phyloP scores from a whole-genome alignment of 2,113 vertebrate genomes.

The Ophiodon elongatus region DNA sequence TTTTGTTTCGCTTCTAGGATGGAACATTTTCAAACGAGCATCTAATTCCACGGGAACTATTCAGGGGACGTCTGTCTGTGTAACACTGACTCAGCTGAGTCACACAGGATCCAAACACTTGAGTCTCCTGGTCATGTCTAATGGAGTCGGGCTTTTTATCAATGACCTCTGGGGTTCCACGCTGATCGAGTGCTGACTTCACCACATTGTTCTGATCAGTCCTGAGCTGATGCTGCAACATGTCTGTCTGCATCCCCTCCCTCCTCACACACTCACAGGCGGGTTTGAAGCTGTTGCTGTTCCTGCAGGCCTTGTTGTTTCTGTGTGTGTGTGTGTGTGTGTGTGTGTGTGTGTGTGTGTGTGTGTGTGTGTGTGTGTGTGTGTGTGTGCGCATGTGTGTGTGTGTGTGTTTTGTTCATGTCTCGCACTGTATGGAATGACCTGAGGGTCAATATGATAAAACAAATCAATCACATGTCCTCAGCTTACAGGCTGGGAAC shows the following conservation, averaged over 20 bases:
- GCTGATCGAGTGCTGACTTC: too few species aligned
- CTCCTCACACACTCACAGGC: neutral
- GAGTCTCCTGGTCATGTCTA: too few species aligned
- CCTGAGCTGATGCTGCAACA: too few species aligned
- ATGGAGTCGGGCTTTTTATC: too few species aligned
- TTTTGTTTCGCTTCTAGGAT: neutral
- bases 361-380: constrained; percentile 11
- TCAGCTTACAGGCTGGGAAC: neutral
- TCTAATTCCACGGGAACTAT: too few species aligned
- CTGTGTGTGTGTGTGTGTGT: neutral
- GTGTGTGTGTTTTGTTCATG: neutral
- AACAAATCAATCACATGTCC: neutral
- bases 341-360: neutral
- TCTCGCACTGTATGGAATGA: neutral
- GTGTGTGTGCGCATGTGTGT: neutral
- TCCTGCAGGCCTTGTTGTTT: constrained; percentile 6
- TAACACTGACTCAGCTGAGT: too few species aligned
- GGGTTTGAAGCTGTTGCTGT: constrained; percentile 1
- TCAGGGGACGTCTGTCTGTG: too few species aligned
- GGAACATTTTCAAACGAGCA: neutral
- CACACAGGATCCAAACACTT: too few species aligned
- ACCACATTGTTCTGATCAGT: too few species aligned
- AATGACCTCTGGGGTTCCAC: too few species aligned
- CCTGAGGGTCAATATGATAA: neutral
- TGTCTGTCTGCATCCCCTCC: too few species aligned